phyloP scores from a whole-genome alignment of 2,113 vertebrate genomes.

The Ptychochromis oligacanthus region DNA sequence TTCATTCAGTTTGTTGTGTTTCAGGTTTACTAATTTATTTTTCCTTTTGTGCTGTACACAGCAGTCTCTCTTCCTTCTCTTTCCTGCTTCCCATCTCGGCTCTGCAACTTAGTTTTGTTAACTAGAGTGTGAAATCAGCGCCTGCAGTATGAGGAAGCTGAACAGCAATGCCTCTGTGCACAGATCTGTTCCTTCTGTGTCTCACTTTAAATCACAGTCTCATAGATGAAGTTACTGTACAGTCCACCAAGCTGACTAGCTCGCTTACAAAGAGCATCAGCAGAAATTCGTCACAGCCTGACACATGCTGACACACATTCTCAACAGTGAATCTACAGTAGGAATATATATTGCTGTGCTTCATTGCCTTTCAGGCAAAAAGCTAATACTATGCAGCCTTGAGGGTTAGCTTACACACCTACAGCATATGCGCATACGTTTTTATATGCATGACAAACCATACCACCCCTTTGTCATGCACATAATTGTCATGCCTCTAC shows the following conservation, averaged over 20 bases:
- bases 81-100: background rate
- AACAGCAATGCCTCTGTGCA: background rate
- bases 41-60: background rate
- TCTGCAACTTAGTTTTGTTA: conserved; percentile 16
- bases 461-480: background rate
- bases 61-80: background rate
- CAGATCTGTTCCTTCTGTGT: conserved; percentile 21
- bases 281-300: conserved; percentile 9
- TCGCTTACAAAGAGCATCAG: conserved; percentile 19
- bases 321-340: background rate
- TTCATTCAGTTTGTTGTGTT: background rate
- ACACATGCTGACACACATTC: conserved; percentile 14
- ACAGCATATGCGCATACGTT: background rate
- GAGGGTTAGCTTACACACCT: background rate
- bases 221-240: background rate
- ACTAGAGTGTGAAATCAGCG: conserved; percentile 64
- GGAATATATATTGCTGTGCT: background rate
- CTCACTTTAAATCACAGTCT: conserved; percentile 9
- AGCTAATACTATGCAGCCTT: background rate
- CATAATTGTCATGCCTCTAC: background rate
- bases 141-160: conserved; percentile 23
- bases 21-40: background rate
- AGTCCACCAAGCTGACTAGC: background rate
- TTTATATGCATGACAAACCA: background rate
- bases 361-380: background rate